A percentile compares a stretch with the other conserved stretches of the same genome.
phyloP scores from a whole-genome alignment of 2,113 vertebrate genomes.

The Hassar affinis region DNA sequence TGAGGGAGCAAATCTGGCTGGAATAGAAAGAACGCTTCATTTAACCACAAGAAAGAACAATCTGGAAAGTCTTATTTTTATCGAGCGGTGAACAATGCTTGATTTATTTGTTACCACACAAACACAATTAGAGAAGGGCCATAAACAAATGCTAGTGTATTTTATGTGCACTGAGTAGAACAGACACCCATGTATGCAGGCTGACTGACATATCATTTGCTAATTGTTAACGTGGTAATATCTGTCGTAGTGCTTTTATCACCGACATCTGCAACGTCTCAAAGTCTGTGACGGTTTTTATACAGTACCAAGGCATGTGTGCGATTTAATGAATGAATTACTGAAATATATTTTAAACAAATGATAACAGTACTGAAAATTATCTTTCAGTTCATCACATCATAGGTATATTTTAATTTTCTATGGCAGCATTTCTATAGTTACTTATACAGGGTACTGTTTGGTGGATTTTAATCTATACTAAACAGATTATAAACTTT shows the following conservation, averaged over 20 bases:
- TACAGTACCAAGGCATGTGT: background rate
- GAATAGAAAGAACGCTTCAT: constrained; percentile 43
- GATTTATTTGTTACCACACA: constrained; percentile 40
- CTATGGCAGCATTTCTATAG: background rate
- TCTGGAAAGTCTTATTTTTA: constrained; percentile 50
- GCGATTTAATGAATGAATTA: background rate
- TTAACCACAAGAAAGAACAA: constrained; percentile 51
- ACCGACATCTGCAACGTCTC: background rate
- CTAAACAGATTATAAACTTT: too few species aligned
- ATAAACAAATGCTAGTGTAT: constrained; percentile 24
- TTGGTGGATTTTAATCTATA: too few species aligned
- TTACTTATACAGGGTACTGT: too few species aligned
- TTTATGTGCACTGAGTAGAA: background rate
- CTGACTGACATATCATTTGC: background rate
- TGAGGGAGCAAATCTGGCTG: constrained; percentile 34
- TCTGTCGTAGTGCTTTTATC: background rate
- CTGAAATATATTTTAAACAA: background rate
- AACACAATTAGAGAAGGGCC: constrained; percentile 21
- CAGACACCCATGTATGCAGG: background rate
- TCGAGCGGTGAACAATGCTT: constrained; percentile 28
- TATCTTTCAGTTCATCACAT: too few species aligned
- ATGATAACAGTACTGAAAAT: background rate
- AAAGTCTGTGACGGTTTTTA: background rate
- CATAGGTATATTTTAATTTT: too few species aligned
- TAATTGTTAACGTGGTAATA: background rate